Conservation (phyloP, 2,113 vertebrate species). For the Trinectes maculatus region DNA sequence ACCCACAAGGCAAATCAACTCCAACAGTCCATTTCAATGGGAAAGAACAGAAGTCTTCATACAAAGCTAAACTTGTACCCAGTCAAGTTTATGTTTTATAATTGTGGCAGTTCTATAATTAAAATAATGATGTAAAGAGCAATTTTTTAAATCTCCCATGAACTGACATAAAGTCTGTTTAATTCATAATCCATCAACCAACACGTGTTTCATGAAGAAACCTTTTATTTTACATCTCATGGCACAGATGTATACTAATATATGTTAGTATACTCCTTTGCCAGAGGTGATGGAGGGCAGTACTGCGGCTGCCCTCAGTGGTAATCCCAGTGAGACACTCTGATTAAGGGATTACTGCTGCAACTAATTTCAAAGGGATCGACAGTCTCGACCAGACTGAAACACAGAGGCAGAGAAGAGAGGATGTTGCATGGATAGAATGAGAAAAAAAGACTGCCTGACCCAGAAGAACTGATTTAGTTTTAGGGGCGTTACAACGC, state of each 20-base stretch:
- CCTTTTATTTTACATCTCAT: too few species aligned
- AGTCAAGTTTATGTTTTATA: not conserved
- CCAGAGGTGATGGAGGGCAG: conserved; percentile 37
- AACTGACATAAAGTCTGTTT: not conserved
- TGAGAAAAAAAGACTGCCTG: not conserved
- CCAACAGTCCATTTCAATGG: too few species aligned
- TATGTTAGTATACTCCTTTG: conserved; percentile 14
- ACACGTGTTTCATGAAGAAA: not conserved
- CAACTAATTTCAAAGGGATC: conserved; percentile 75
- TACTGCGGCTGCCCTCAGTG: conserved; percentile 54
- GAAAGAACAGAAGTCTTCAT: not conserved
- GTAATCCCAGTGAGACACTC: conserved; percentile 76
- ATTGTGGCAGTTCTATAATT: not conserved
- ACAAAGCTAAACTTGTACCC: not conserved
- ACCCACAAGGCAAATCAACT: not conserved
- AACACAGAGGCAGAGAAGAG: conserved; percentile 23
- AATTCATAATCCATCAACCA: not conserved
- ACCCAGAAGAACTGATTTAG: too few species aligned
- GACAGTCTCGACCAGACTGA: conserved; percentile 39
- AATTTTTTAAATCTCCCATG: not conserved
- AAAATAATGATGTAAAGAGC: not conserved
- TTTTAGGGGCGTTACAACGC: not conserved
- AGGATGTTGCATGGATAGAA: conserved; percentile 7
- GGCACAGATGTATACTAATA: too few species aligned
- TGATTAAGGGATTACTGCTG: conserved; percentile 81